A percentile compares a stretch with the other conserved stretches of the same genome.
phyloP scores from a whole-genome alignment of 2,888 invertebrate species.

The Erebia palarica region DNA sequence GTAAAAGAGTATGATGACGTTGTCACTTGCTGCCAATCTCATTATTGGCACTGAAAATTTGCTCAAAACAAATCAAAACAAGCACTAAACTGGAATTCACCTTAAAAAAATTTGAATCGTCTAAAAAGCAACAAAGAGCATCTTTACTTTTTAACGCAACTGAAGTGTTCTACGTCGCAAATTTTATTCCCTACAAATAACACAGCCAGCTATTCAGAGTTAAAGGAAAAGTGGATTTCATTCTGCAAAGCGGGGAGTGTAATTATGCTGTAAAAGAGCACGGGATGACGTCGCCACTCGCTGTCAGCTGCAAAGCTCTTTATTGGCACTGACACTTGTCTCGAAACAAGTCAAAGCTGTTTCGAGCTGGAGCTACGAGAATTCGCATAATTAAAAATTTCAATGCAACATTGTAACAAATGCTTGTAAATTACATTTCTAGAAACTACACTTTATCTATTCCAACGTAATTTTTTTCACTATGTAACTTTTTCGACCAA shows the following conservation, averaged over 20 bases:
- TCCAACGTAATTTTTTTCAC: not conserved
- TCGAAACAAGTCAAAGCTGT: constrained; percentile 42
- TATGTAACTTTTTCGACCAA: not conserved
- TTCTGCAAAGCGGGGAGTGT: not conserved
- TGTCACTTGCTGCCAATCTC: too few species aligned
- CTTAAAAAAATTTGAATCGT: not conserved
- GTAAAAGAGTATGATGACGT: too few species aligned
- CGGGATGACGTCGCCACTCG: constrained; percentile 12
- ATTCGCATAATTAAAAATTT: constrained; percentile 45
- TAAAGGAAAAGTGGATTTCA: constrained; percentile 12
- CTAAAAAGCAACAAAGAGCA: not conserved
- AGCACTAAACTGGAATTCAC: not conserved
- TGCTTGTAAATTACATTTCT: constrained; percentile 31
- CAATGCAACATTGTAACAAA: constrained; percentile 41
- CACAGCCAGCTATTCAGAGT: not conserved
- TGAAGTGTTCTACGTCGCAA: not conserved
- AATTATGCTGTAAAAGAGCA: constrained; percentile 22
- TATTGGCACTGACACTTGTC: constrained; percentile 43
- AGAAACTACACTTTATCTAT: not conserved
- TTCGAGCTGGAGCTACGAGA: constrained; percentile 35
- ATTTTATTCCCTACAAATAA: not conserved
- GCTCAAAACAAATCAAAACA: constrained; percentile 9
- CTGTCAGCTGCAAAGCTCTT: constrained; percentile 30
- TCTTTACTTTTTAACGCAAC: too few species aligned
- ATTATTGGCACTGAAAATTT: too few species aligned